Base-by-base conservation (phyloP, 2,797 vertebrate species). In the Loriculus beryllinus region DNA sequence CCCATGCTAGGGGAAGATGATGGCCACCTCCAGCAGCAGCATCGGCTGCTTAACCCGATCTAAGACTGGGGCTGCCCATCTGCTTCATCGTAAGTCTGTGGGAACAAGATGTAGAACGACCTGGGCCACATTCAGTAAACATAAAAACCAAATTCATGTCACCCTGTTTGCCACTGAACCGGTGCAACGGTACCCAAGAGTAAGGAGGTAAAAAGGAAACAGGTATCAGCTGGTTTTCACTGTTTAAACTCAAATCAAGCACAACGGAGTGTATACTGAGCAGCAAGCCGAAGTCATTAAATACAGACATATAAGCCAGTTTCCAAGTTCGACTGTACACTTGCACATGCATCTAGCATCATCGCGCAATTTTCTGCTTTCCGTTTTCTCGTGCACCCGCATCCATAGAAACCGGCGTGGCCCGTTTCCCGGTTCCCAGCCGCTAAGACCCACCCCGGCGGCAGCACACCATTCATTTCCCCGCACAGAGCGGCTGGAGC, bases 31-130 rank as follows among this genome's bases (percentile, higher is more conserved):
- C 39, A 14, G n/a, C 63, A 60, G 47, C 69, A 56, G 69, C 64
- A 39, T 0, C 2, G 0, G 29, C 40, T 3, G 3, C 21, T 67
- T 16, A 56, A 23, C n/a, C 4, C 2, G 0, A 14, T n/a, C 33
- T 29, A 14, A 9, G 22, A 25, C 0, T 19, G 29, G 25, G 20
- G 29, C 11, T 35, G 17, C 23, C 68, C 54, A 33, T 6, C 33
- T 64, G 2, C n/a, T 28, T 19, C 3, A 2, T 0, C 1, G 1
- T 8, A 70, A 48, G 17, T 31, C 1, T 2, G 6, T 2, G 6
- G 37, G 8, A 59, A 6, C 33, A 86, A 79, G 60, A 49, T 0
- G 7, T 9, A 19, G 29, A 62, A 72, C 7, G 35, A 47, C 13
- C 11, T 12, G 3, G 9, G 13, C 9, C 26, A 39, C 9, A 45